phyloP scores from a whole-genome alignment of 2,797 vertebrate genomes.

The Falco novaeseelandiae region DNA sequence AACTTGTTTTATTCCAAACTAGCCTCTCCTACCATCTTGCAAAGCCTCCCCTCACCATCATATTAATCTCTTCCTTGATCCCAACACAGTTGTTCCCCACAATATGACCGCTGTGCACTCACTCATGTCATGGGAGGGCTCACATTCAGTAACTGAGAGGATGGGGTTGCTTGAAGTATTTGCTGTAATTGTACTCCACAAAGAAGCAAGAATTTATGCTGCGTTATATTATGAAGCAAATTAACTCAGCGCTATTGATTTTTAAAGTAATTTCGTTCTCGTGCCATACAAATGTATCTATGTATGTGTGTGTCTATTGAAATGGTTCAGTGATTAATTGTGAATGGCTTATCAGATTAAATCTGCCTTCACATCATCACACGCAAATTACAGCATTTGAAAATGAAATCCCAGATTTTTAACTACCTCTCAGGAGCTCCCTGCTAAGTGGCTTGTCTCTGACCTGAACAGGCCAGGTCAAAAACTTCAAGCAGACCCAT shows the following conservation, averaged over 20 bases:
- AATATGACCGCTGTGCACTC: rapidly evolving
- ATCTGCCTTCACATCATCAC: not conserved
- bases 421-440: not conserved
- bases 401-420: not conserved
- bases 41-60: not conserved
- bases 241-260: not conserved
- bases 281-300: not conserved
- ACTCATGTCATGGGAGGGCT: not conserved
- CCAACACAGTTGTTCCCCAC: rapidly evolving
- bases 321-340: not conserved
- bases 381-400: not conserved
- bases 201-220: not conserved
- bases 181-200: not conserved
- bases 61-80: not conserved
- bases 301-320: rapidly evolving
- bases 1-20: not conserved
- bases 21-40: not conserved
- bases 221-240: not conserved
- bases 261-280: not conserved
- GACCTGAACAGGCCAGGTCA: not conserved
- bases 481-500: not conserved
- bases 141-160: not conserved
- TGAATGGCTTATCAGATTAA: not conserved
- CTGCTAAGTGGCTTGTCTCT: not conserved
- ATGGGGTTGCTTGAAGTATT: not conserved